Evolutionary conservation across 2,797 vertebrate species (phyloP).

Genomic region (Halcyon smyrnensis): DNA sequence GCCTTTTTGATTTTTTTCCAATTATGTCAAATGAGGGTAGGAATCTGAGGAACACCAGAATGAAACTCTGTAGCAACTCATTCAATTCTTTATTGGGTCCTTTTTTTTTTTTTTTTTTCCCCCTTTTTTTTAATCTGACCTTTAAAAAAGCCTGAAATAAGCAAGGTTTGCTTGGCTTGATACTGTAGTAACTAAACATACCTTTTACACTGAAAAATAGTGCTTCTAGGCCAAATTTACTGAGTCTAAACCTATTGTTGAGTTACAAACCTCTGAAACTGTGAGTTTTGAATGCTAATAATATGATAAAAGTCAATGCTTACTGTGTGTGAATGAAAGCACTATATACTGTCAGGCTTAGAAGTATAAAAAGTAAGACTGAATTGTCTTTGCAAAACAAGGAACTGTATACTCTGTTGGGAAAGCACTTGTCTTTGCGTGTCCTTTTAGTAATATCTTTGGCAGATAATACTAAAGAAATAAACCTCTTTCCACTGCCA

Average conservation of each 20-base stretch:
- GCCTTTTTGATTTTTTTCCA: neutral
- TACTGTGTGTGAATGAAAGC: neutral
- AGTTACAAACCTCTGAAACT: slow-evolving; percentile 43
- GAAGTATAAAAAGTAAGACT: slow-evolving; percentile 3
- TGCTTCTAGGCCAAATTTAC: slow-evolving; percentile 11
- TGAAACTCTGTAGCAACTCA: neutral
- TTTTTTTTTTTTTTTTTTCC: neutral
- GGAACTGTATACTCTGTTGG: slow-evolving; percentile 15
- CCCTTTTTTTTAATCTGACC: neutral
- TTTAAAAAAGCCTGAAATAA: neutral
- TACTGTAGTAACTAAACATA: neutral
- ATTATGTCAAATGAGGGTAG: neutral
- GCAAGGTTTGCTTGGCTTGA: neutral
- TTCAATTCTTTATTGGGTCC: too few species aligned
- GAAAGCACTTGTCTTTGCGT: neutral
- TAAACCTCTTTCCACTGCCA: neutral
- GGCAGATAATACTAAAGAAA: neutral
- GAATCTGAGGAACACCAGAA: neutral
- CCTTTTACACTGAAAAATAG: neutral
- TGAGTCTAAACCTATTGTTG: slow-evolving; percentile 7
- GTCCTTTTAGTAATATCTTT: slow-evolving; percentile 8
- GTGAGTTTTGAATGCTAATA: slow-evolving; percentile 50
- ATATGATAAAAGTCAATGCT: slow-evolving; percentile 42
- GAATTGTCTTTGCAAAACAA: slow-evolving; percentile 37
- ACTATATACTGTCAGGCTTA: neutral